Base-by-base conservation (phyloP, 1,140 invertebrate species). In the Saccostrea cuccullata region DNA sequence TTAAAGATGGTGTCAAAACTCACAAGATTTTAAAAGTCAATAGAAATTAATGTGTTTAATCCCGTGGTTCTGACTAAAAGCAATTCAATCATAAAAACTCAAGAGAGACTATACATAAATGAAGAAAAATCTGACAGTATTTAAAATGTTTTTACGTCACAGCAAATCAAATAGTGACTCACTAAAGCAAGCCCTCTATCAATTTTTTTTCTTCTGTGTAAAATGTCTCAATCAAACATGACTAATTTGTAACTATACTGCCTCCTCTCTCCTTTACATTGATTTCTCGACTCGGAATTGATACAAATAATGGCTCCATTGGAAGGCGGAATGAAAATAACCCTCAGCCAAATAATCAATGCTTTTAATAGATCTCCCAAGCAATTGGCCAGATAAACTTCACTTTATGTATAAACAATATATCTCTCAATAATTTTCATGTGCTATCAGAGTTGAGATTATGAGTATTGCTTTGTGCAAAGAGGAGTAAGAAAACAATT, bases 201-300 rank as follows among this genome's bases (percentile, higher is more conserved):
- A 64, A 36, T 36, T 23, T 15, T n/a, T n/a, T 77, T 77, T 77
- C 70, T 77, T 77, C 70, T 77, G 1, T 17, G 58, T 17, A 20
- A 64, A 64, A 64, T 64, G 70, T 77, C 70, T 77, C 70, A 3
- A 36, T 77, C 70, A 26, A 77, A 77, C 23, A 26, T 77, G 70
- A 77, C 70, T 77, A 77, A 77, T 77, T 77, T 77, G 70, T 77
- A 77, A 12, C 70, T 77, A 26, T 23, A 47, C 47, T 26, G 70
- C 23, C 70, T 77, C 70, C 70, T 26, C 70, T 26, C 26, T 15
- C 70, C 30, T 30, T 36, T 15, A 77, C 70, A 77, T 77, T 77
- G 70, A 77, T 77, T 77, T 77, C 70, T 13, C 2, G 26, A 26
- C 23, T 77, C 70, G 13, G 70, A 77, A 30, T 77, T 26, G 70